Percentiles rank a stretch among this genome's conserved stretches.
Evolutionary conservation across 2,113 vertebrate species (phyloP).

Genomic region (Himantopus leucocephalus): DNA sequence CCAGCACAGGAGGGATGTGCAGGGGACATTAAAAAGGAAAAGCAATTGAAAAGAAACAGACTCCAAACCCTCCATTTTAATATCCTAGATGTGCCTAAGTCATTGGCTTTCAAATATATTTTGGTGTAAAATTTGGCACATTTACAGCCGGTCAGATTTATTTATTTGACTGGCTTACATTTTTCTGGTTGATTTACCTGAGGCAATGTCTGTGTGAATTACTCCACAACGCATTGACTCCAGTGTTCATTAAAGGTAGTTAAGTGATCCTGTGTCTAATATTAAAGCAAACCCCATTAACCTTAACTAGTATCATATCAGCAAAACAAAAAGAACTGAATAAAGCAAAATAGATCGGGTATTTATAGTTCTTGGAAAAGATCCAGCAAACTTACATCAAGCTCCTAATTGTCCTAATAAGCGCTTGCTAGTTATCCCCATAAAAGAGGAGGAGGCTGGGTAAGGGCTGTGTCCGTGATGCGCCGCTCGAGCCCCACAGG

Average conservation of each 20-base stretch:
- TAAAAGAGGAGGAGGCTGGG: not conserved
- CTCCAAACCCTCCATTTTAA: constrained; percentile 39
- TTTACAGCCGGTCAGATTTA: constrained; percentile 64
- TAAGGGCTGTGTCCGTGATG: not conserved
- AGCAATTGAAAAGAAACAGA: constrained; percentile 53
- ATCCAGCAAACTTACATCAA: constrained; percentile 41
- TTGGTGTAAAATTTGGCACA: constrained; percentile 66
- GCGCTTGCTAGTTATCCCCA: not conserved
- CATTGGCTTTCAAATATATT: constrained; percentile 65
- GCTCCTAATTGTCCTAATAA: constrained; percentile 36
- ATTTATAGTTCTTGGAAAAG: constrained; percentile 53
- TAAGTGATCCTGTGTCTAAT: constrained; percentile 50
- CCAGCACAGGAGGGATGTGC: constrained; percentile 23
- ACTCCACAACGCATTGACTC: constrained; percentile 35
- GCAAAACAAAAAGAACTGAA: constrained; percentile 65
- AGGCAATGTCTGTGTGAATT: constrained; percentile 47
- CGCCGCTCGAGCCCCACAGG: not conserved
- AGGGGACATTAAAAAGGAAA: constrained; percentile 30
- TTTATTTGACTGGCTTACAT: constrained; percentile 64
- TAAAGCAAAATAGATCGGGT: constrained; percentile 51
- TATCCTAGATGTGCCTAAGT: constrained; percentile 50
- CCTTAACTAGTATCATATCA: constrained; percentile 64
- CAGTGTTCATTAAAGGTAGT: constrained; percentile 58
- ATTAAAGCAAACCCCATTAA: constrained; percentile 64
- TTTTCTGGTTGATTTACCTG: constrained; percentile 63